phyloP scores from a whole-genome alignment of 2,113 vertebrate species.

The Mus spicilegus region DNA sequence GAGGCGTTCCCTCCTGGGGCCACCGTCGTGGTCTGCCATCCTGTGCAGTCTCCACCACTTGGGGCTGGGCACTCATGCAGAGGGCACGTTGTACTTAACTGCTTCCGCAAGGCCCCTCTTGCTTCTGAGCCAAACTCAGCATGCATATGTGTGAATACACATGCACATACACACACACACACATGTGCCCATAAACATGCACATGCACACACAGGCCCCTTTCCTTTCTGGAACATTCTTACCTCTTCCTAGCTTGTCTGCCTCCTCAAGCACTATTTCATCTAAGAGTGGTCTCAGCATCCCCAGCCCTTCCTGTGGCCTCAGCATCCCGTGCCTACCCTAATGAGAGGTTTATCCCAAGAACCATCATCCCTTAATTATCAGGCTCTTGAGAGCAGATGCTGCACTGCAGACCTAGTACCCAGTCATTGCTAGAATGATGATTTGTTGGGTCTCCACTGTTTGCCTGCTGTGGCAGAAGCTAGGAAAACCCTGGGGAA shows the following conservation, averaged over 20 bases:
- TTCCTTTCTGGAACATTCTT: neutral
- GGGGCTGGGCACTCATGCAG: accelerated
- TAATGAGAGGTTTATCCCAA: neutral
- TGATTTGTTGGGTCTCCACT: accelerated
- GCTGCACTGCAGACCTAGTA: neutral
- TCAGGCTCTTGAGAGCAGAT: neutral
- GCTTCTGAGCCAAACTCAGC: neutral
- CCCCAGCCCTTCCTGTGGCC: neutral
- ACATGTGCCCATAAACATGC: neutral
- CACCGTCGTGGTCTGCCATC: accelerated
- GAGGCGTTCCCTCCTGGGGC: too few species aligned
- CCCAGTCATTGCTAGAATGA: neutral
- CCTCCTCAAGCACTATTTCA: neutral
- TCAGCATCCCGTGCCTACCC: neutral
- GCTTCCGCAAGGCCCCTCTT: too few species aligned
- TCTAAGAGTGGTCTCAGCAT: neutral
- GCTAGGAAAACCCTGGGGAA: neutral
- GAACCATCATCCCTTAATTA: neutral
- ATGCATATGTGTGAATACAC: accelerated
- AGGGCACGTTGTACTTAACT: accelerated
- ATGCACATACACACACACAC: neutral
- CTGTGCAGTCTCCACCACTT: accelerated
- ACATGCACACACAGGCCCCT: neutral
- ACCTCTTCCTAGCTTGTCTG: neutral
- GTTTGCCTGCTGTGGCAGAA: neutral